Percentiles rank a stretch among this genome's conserved stretches.
These are phyloP conservation scores for Adoxophyes honmai DNA, from an alignment of 1,140 invertebrate genomes.

Conservation along the genomic window DNA sequence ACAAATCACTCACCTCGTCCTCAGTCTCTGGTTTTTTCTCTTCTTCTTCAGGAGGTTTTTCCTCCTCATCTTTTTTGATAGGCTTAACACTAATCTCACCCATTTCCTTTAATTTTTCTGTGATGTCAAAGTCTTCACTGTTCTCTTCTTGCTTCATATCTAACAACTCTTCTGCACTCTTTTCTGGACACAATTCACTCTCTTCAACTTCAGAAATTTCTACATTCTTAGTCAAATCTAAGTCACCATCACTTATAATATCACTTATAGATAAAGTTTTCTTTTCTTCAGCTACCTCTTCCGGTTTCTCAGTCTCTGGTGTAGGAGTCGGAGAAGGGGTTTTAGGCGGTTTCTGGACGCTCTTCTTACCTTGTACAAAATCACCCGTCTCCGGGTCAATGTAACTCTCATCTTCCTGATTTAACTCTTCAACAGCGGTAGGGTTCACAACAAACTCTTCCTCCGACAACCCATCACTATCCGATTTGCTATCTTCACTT, in stretches of 20 bases:
- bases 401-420: slow-evolving; percentile 72
- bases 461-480: slow-evolving; percentile 72
- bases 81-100: slow-evolving; percentile 75
- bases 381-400: slow-evolving; percentile 76
- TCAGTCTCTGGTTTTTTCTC: slow-evolving; percentile 34
- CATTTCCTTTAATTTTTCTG: slow-evolving; percentile 79
- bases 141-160: slow-evolving; percentile 58
- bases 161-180: slow-evolving; percentile 60
- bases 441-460: slow-evolving; percentile 72
- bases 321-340: slow-evolving; percentile 6
- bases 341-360: neutral
- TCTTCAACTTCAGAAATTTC: slow-evolving; percentile 70
- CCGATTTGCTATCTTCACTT: slow-evolving; percentile 62
- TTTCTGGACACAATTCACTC: slow-evolving; percentile 66
- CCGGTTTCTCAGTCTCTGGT: slow-evolving; percentile 22
- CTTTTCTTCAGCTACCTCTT: slow-evolving; percentile 36
- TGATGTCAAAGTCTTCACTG: slow-evolving; percentile 72
- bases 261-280: slow-evolving; percentile 72
- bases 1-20: slow-evolving; percentile 31
- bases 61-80: slow-evolving; percentile 34
- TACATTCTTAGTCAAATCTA: slow-evolving; percentile 71
- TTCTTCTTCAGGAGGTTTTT: slow-evolving; percentile 28
- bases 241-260: slow-evolving; percentile 69
- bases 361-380: slow-evolving; percentile 54
- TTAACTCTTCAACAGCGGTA: slow-evolving; percentile 63